Evolutionary conservation across 2,888 invertebrate genomes (phyloP).

Genomic region (Apodemia zela): DNA sequence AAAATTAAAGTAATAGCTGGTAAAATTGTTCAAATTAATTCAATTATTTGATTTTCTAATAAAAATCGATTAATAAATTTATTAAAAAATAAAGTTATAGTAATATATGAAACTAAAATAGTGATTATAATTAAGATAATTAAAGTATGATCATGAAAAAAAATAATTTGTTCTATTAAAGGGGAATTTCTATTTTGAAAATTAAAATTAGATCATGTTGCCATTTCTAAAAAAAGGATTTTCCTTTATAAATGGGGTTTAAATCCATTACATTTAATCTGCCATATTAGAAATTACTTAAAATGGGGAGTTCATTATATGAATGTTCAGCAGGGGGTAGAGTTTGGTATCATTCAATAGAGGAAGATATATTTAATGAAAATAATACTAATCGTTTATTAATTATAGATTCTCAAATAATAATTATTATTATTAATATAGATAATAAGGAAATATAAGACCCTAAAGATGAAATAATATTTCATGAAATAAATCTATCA

Average conservation of each 20-base stretch:
- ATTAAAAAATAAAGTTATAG: constrained; percentile 78
- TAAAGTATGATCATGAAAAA: constrained; percentile 83
- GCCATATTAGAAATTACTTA: constrained; percentile 83
- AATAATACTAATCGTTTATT: constrained; percentile 74
- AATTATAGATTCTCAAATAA: constrained; percentile 82
- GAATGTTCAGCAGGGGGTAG: constrained; percentile 80
- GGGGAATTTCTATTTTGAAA: constrained; percentile 82
- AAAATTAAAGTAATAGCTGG: constrained; percentile 82
- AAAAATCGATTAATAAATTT: constrained; percentile 78
- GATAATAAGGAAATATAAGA: constrained; percentile 77
- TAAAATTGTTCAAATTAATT: constrained; percentile 46
- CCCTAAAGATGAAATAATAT: constrained; percentile 73
- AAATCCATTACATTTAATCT: constrained; percentile 81
- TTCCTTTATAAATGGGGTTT: constrained; percentile 84
- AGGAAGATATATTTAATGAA: constrained; percentile 70
- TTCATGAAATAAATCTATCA: constrained; percentile 80
- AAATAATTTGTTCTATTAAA: constrained; percentile 84
- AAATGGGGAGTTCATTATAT: constrained; percentile 79
- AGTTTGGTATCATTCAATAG: constrained; percentile 83
- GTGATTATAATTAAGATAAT: constrained; percentile 83
- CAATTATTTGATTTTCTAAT: constrained; percentile 78
- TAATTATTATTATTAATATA: constrained; percentile 80
- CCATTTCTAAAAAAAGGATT: constrained; percentile 82
- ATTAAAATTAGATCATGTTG: constrained; percentile 79
- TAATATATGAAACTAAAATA: constrained; percentile 78